Evolutionary conservation across 2,113 vertebrate genomes (phyloP).

Genomic region (Bufo gargarizans): DNA sequence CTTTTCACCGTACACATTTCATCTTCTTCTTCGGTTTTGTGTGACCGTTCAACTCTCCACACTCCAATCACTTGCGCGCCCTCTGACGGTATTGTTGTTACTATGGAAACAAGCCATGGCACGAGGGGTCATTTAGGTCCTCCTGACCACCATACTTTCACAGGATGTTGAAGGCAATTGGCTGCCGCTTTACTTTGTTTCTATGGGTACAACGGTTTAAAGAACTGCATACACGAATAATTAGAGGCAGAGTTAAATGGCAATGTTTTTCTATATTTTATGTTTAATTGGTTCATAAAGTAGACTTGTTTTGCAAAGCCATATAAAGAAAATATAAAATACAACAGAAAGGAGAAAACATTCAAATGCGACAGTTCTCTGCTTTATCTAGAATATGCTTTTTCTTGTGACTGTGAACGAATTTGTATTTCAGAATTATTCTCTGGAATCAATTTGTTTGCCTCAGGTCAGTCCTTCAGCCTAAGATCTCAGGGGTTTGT

Average conservation of each 20-base stretch:
- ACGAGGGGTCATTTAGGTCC: constrained; percentile 50
- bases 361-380: not conserved
- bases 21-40: constrained; percentile 1
- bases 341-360: not conserved
- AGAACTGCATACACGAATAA: not conserved
- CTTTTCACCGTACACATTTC: not conserved
- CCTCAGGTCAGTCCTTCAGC: too few species aligned
- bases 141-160: constrained; percentile 43
- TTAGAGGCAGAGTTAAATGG: constrained; percentile 1
- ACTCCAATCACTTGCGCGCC: constrained; percentile 27
- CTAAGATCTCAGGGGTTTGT: too few species aligned
- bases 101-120: constrained; percentile 50
- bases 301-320: too few species aligned
- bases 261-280: not conserved
- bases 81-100: constrained; percentile 16
- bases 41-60: constrained; percentile 20
- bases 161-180: constrained; percentile 34
- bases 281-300: not conserved
- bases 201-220: constrained; percentile 14
- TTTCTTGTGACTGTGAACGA: not conserved
- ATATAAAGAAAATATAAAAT: not conserved
- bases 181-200: constrained; percentile 21
- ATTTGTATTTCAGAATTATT: not conserved
- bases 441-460: too few species aligned
- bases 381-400: not conserved